Evolutionary conservation across 2,888 invertebrate species (phyloP), one percentile per base, ranked within the genome.

Genomic region (Mesorhabditis sp.): DNA sequence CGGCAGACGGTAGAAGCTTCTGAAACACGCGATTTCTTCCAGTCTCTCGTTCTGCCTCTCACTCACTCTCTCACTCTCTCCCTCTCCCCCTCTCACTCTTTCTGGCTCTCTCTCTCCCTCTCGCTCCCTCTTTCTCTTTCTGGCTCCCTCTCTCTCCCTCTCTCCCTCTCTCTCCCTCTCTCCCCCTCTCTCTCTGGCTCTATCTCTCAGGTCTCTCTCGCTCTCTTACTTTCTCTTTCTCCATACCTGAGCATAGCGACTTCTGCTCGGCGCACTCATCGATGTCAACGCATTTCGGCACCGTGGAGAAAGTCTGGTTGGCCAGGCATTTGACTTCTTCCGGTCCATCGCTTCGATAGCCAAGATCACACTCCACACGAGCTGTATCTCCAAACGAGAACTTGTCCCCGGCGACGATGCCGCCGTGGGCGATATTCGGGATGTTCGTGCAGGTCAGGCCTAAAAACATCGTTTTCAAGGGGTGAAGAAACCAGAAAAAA

Each of bases 241-340:
- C 28, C 6, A 6, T n/a, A 0, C 76, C 70, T 43, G 79, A 77
- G 68, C 85, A 85, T 42, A 77, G 79, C 5, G 80, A 76, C 43
- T 71, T 45, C 50, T 80, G 79, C 5, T 83, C 80, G 4, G 73
- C 72, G 69, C 86, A 86, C 72, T 86, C 86, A 70, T 86, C 82
- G 5, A 86, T 72, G 71, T 86, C 85, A 1, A 75, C 72, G 68
- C 85, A 86, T 13, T 71, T 70, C 4, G 85, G 80, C 4, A 79
- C 74, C 4, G 74, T 66, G 63, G 82, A 82, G 10, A 86, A 76
- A 4, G 84, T 82, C 67, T 85, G 85, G 70, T 85, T 85, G 58
- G 85, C 81, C 61, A 83, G 71, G 67, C 86, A 86, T 7, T 75
- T 76, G 43, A 86, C 77, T 58, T 76, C 75, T 62, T 85, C 85